Conservation (phyloP, 2,888 invertebrate genomes). For the Masnerella sp. region DNA sequence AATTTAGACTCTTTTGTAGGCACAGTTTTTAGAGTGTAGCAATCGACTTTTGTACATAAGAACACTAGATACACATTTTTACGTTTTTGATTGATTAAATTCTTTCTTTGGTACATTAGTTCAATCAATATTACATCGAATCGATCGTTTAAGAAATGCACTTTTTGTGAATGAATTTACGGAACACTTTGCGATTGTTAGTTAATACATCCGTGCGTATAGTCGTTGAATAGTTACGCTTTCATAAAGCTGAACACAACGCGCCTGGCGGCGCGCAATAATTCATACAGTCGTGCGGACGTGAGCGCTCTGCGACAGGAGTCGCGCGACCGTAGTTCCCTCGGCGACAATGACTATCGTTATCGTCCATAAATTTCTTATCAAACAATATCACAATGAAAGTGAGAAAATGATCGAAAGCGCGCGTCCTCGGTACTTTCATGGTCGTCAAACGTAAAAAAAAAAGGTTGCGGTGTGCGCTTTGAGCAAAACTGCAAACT, state of each 20-base stretch:
- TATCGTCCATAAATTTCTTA: constrained; percentile 4
- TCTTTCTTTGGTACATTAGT: constrained; percentile 6
- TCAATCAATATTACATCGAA: constrained; percentile 10
- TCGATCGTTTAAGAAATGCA: constrained; percentile 32
- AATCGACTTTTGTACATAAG: too few relatives aligned
- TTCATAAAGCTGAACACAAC: constrained; percentile 31
- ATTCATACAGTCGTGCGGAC: constrained; percentile 21
- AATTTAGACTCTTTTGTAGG: too few relatives aligned
- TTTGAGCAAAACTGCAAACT: constrained; percentile 34
- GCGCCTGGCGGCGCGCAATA: constrained; percentile 35
- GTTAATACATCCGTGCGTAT: constrained; percentile 20
- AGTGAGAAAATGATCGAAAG: constrained; percentile 29
- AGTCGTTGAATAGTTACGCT: constrained; percentile 30
- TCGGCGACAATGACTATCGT: constrained; percentile 22
- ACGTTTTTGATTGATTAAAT: constrained; percentile 24
- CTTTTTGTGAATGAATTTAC: constrained; percentile 34
- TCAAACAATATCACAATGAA: constrained; percentile 52
- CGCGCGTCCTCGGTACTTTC: constrained; percentile 37
- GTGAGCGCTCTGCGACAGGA: constrained; percentile 34
- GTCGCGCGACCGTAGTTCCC: constrained; percentile 7
- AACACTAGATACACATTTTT: too few relatives aligned
- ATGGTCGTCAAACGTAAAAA: constrained; percentile 35
- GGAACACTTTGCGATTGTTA: constrained; percentile 31
- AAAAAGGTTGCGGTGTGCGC: background rate
- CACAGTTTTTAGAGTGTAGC: too few relatives aligned